A percentile compares a stretch with the other conserved stretches of the same genome.
phyloP scores from a whole-genome alignment of 2,888 invertebrate species.

The Neoitamus cyanurus region DNA sequence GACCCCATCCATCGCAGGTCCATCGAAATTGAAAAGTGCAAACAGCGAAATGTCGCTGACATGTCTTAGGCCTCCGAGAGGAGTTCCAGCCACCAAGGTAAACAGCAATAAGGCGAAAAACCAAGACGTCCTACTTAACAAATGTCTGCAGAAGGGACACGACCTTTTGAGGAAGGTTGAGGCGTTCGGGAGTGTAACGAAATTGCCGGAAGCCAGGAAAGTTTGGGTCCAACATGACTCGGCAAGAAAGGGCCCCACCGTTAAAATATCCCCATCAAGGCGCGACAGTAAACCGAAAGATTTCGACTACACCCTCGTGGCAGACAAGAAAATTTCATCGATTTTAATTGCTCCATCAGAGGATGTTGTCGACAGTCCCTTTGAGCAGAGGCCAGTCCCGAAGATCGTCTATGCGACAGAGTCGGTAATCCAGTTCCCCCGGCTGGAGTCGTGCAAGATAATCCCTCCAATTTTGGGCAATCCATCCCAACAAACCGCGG shows the following conservation, averaged over 20 bases:
- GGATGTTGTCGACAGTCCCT: not conserved
- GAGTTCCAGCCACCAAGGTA: not conserved
- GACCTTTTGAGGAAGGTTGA: conserved; percentile 64
- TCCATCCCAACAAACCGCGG: conserved; percentile 61
- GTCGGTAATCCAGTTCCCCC: conserved; percentile 59
- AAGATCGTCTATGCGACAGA: conserved; percentile 60
- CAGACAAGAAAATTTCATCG: not conserved
- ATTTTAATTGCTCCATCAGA: not conserved
- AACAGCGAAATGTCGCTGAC: conserved; percentile 54
- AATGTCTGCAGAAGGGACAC: conserved; percentile 65
- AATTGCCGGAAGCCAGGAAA: conserved; percentile 48
- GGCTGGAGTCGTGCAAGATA: conserved; percentile 62
- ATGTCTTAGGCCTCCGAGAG: conserved; percentile 9
- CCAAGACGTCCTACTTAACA: conserved; percentile 61
- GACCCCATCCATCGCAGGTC: not conserved
- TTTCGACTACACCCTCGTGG: not conserved
- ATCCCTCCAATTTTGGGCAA: conserved; percentile 63
- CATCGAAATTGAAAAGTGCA: conserved; percentile 42
- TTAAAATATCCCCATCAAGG: not conserved
- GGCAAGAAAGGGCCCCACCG: not conserved
- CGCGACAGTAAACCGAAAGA: not conserved
- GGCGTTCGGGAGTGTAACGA: conserved; percentile 55
- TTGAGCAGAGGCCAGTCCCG: not conserved
- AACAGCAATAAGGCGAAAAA: not conserved
- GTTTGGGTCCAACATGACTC: not conserved